A percentile compares a stretch with the other conserved stretches of the same genome.
Evolutionary conservation across 2,888 invertebrate species (phyloP).

Genomic region (Lepidonotus clava): DNA sequence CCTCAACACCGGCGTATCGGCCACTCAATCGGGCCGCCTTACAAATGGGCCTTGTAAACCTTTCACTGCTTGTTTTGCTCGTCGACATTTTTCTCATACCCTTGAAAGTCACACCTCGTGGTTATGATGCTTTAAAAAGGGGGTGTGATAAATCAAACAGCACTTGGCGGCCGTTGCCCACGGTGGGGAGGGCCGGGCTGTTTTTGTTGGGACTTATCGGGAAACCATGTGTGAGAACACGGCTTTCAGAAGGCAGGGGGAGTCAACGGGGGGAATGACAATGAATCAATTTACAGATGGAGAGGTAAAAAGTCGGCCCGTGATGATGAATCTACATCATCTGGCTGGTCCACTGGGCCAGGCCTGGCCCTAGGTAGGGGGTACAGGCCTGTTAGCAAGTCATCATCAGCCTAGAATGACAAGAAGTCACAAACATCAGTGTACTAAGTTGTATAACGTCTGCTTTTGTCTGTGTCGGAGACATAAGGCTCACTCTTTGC

Average conservation of each 20-base stretch:
- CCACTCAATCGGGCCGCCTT: neutral
- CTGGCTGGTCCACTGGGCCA: neutral
- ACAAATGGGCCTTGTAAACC: constrained; percentile 20
- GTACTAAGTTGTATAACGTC: neutral
- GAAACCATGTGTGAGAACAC: neutral
- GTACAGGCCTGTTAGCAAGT: neutral
- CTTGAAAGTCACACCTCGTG: neutral
- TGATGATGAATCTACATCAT: neutral
- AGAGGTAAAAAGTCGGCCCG: neutral
- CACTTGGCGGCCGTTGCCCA: neutral
- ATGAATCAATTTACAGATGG: constrained; percentile 21
- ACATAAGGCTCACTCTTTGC: too few relatives aligned
- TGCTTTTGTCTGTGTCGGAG: neutral
- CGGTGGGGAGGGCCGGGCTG: neutral
- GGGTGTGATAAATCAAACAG: neutral
- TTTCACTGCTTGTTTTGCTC: constrained; percentile 8
- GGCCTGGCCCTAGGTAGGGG: neutral
- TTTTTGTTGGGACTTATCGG: neutral
- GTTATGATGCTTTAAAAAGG: neutral
- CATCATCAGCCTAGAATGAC: neutral
- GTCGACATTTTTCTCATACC: constrained; percentile 9
- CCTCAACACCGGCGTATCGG: neutral
- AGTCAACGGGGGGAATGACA: constrained; percentile 14
- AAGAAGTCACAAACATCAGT: neutral
- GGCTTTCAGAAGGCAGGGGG: neutral